phyloP scores from a whole-genome alignment of 2,888 invertebrate genomes.

The Meloe dianella region DNA sequence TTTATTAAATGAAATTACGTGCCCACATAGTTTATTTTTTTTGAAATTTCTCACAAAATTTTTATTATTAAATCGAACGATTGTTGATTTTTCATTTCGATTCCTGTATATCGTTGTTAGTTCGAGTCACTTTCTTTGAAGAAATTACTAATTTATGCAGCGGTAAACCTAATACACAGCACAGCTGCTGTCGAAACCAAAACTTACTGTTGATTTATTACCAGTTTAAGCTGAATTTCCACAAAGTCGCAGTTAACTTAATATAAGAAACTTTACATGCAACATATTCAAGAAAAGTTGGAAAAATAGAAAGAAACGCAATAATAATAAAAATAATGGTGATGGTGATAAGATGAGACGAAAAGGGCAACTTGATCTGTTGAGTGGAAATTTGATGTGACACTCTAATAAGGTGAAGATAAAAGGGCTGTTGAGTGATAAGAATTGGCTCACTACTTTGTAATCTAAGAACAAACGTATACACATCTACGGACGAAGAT shows the following conservation, averaged over 20 bases:
- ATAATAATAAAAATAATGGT: slow-evolving; percentile 11
- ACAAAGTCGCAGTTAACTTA: slow-evolving; percentile 30
- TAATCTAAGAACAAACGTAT: slow-evolving; percentile 40
- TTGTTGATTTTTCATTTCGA: not conserved
- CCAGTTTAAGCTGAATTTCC: slow-evolving; percentile 31
- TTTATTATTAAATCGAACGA: slow-evolving; percentile 8
- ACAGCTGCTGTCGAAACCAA: slow-evolving; percentile 40
- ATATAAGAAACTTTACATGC: slow-evolving; percentile 21
- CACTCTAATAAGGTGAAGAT: slow-evolving; percentile 17
- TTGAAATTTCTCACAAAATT: no score
- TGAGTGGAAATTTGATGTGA: slow-evolving; percentile 14
- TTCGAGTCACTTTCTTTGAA: slow-evolving; percentile 17
- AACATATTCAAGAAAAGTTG: slow-evolving; percentile 18
- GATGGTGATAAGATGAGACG: not conserved
- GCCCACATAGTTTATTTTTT: no score
- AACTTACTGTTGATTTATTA: slow-evolving; percentile 39
- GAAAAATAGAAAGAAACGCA: not conserved
- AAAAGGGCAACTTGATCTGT: slow-evolving; percentile 17
- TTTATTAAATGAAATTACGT: not conserved
- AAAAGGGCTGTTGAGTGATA: slow-evolving; percentile 15
- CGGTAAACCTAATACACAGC: slow-evolving; percentile 36
- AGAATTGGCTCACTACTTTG: slow-evolving; percentile 34
- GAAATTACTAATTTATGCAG: slow-evolving; percentile 39
- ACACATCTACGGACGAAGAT: slow-evolving; percentile 33
- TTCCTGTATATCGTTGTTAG: slow-evolving; percentile 17